These are phyloP conservation scores for Otolemur garnettii DNA, from an alignment of 2,113 vertebrate species.

Conservation along the genomic window DNA sequence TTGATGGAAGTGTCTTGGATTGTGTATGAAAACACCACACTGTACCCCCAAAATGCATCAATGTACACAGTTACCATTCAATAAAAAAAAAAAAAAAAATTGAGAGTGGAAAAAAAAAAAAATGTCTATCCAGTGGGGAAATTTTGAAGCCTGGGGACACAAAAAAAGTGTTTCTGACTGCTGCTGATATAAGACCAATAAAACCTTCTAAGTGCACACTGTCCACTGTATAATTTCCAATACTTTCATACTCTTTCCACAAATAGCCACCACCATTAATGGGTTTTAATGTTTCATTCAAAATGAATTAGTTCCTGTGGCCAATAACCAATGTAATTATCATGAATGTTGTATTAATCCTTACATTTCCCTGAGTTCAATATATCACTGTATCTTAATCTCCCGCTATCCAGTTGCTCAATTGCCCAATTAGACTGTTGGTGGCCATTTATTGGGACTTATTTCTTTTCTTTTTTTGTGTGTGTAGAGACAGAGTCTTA, in stretches of 20 bases:
- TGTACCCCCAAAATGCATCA: too few species aligned
- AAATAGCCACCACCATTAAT: slow-evolving; percentile 68
- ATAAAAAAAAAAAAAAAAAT: too few species aligned
- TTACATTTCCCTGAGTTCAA: slow-evolving; percentile 68
- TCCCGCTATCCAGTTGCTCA: slow-evolving; percentile 73
- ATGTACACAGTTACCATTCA: too few species aligned
- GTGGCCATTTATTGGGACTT: slow-evolving; percentile 73
- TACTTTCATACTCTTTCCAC: slow-evolving; percentile 26
- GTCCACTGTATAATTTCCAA: slow-evolving; percentile 32
- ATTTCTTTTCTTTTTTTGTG: too few species aligned
- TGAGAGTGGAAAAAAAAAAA: too few species aligned
- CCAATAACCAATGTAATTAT: slow-evolving; percentile 70
- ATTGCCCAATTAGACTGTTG: slow-evolving; percentile 72
- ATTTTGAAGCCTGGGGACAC: not conserved
- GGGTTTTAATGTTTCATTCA: slow-evolving; percentile 73
- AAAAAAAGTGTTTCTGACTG: slow-evolving; percentile 27
- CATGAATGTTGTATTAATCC: slow-evolving; percentile 73
- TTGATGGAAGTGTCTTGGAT: too few species aligned
- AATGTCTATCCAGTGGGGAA: not conserved
- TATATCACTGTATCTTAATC: slow-evolving; percentile 76
- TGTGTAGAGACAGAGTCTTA: too few species aligned
- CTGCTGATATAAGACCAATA: slow-evolving; percentile 16
- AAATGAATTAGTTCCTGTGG: slow-evolving; percentile 76
- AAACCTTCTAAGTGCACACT: not conserved
- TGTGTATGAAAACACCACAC: too few species aligned